A percentile compares a stretch with the other conserved stretches of the same genome.
Conservation (phyloP, 1,140 invertebrate species). For the Platyscapa corneri region DNA sequence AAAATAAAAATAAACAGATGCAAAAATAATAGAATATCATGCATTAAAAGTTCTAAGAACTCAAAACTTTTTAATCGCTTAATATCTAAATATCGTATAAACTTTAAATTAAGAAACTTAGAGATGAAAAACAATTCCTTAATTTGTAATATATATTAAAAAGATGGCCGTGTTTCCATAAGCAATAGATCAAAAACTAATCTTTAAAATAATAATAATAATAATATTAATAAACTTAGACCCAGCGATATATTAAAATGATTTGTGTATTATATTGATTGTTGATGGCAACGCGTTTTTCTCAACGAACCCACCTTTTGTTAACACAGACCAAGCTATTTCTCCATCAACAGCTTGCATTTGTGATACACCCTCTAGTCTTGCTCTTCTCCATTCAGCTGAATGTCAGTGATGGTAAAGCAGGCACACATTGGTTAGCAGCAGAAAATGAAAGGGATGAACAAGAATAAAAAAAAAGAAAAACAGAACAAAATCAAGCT, state of each 20-base stretch:
- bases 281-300: constrained; percentile 50
- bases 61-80: too few relatives aligned
- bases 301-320: constrained; percentile 66
- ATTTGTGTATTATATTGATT: neutral
- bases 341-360: constrained; percentile 62
- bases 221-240: too few relatives aligned
- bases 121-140: neutral
- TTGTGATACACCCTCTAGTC: constrained; percentile 61
- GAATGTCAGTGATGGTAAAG: constrained; percentile 64
- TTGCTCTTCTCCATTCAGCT: constrained; percentile 69
- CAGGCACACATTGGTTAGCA: constrained; percentile 64
- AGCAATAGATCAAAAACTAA: neutral
- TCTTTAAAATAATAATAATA: too few relatives aligned
- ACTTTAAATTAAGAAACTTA: neutral
- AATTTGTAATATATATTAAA: neutral
- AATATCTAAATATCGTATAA: neutral
- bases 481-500: constrained; percentile 49
- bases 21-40: neutral
- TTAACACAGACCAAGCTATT: constrained; percentile 50
- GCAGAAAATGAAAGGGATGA: constrained; percentile 59
- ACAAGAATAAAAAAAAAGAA: constrained; percentile 59
- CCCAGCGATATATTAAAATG: neutral
- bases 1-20: too few relatives aligned
- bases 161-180: neutral
- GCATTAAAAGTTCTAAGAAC: neutral